These are phyloP conservation scores for cattle (Bos taurus) DNA, from an alignment of 2,113 vertebrate genomes.

Conservation along the genomic window DNA sequence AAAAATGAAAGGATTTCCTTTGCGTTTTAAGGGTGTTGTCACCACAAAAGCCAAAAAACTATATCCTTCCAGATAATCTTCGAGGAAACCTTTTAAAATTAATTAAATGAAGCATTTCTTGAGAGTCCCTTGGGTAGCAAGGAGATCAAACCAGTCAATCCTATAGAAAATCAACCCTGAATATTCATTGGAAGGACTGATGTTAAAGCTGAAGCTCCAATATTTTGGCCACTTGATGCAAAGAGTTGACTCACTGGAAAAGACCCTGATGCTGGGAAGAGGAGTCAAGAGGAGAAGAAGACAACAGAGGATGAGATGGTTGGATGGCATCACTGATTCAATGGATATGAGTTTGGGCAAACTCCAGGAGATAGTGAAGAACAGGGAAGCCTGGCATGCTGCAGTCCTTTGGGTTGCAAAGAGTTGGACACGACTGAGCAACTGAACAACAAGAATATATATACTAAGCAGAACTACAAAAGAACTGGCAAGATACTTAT, in stretches of 20 bases:
- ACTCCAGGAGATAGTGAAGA: not conserved
- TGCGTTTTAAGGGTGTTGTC: not conserved
- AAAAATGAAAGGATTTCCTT: not conserved
- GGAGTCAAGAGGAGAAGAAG: not conserved
- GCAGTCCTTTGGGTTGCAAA: not conserved
- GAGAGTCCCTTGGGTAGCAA: not conserved
- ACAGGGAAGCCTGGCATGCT: not conserved
- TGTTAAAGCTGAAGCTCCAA: not conserved
- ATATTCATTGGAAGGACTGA: not conserved
- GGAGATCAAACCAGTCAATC: not conserved
- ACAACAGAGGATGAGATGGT: not conserved
- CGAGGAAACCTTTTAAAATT: not conserved
- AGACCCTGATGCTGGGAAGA: not conserved
- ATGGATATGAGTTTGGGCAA: not conserved
- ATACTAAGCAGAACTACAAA: not conserved
- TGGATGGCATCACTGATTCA: not conserved
- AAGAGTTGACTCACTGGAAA: not conserved
- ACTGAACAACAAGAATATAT: not conserved
- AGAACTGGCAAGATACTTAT: not conserved
- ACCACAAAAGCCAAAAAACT: not conserved
- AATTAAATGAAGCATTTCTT: not conserved
- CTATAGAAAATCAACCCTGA: not conserved
- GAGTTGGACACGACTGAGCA: not conserved
- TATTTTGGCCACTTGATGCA: not conserved
- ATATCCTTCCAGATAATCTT: not conserved